Base-by-base conservation (phyloP, 2,888 invertebrate species). In the Ischnus inquisitorius region DNA sequence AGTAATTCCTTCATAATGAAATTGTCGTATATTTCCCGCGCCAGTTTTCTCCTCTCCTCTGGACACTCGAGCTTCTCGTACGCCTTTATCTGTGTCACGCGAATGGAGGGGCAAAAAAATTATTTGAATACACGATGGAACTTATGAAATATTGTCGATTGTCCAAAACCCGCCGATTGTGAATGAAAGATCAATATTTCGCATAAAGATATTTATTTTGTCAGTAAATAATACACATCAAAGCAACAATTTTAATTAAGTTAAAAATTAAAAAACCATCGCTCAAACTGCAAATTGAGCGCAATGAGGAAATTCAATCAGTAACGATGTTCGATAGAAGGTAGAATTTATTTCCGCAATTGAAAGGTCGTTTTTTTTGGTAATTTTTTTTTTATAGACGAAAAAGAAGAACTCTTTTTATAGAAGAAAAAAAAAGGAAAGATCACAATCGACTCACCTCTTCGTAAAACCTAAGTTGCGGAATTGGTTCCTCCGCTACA, bases 1-100 rank as follows among this genome's bases (percentile, higher is more conserved):
- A 99, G 96, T 94, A 99, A 96, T 95, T 99, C 99, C 94, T 99
- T 99, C 99, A 99, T 99, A 94, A 99, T 99, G 95, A 98, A 99
- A 95, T 98, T 99, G 95, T 99, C 99, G 95, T 99, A 99, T 93
- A 99, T 98, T 94, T 99, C 98, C 92, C 98, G 96, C 85, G 99
- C 99, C 92, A 98, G 96, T 94, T 98, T 97, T 95, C 97, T 97
- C 93, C 99, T 95, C 93, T 99, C 99, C 91, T 99, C 99, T 86
- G 97, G 96, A 92, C 98, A 98, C 94, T 99, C 99, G 94, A 99
- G 96, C 95, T 99, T 99, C 95, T 99, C 99, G 95, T 98, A 99
- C 94, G 97, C 96, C 95, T 98, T 99, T 94, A 99, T 99, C 99
- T 99, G 96, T 85, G 94, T 95, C 80, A 79, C 34, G 25, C 28